Percentiles rank a stretch among this genome's conserved stretches.
phyloP scores from a whole-genome alignment of 2,797 vertebrate genomes.

The Coregonus sp. region DNA sequence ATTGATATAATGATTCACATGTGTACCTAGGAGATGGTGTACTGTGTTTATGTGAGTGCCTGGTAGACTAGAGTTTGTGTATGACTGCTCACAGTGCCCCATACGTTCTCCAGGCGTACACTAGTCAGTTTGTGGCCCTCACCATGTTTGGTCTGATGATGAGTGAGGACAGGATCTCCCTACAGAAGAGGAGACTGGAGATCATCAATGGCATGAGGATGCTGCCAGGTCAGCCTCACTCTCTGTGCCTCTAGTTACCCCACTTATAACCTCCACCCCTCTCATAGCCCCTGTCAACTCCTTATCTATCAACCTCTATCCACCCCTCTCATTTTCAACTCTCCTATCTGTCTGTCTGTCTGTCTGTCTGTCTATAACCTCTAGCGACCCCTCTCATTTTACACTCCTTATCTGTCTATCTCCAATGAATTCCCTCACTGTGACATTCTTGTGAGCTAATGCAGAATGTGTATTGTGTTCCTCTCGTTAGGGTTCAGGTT shows the following conservation, averaged over 20 bases:
- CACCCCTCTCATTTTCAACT: not conserved
- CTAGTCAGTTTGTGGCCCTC: conserved; percentile 92
- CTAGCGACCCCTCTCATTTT: not conserved
- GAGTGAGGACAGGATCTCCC: conserved; percentile 92
- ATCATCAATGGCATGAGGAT: conserved; percentile 83
- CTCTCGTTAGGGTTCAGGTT: too few relatives aligned
- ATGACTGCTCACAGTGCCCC: not conserved
- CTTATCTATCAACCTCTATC: not conserved
- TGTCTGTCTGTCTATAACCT: not conserved
- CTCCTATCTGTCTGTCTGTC: not conserved
- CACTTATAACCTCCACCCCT: not conserved
- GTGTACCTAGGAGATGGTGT: not conserved
- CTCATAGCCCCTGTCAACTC: not conserved
- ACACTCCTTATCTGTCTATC: not conserved
- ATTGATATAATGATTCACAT: not conserved
- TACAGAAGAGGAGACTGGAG: conserved; percentile 86
- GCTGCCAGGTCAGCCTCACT: conserved; percentile 81
- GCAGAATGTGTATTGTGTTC: not conserved
- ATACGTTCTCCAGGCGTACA: conserved; percentile 76
- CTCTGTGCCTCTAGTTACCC: not conserved
- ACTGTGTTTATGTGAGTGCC: not conserved
- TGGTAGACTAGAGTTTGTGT: not conserved
- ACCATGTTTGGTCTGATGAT: conserved; percentile 94
- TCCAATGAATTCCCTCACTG: not conserved
- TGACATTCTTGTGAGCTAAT: not conserved